These are phyloP conservation scores for Petromus typicus DNA, from an alignment of 2,113 vertebrate genomes.

Conservation along the genomic window DNA sequence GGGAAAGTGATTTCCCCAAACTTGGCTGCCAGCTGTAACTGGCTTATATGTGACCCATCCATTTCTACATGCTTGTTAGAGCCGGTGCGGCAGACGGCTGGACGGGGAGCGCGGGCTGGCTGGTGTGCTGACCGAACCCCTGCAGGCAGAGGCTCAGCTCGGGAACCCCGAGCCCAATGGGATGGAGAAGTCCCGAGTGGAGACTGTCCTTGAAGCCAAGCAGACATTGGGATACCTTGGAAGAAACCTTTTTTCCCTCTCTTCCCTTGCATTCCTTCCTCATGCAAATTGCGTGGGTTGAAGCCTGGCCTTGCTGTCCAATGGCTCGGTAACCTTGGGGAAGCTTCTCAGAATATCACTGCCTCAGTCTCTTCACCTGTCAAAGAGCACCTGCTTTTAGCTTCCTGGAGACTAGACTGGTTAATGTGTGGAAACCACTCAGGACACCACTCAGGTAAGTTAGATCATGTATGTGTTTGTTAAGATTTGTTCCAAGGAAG, in stretches of 20 bases:
- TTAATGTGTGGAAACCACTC: neutral
- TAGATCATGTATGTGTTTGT: neutral
- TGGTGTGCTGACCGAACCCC: neutral
- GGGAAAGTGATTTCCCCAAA: conserved; percentile 66
- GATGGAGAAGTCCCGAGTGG: neutral
- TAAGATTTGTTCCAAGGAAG: neutral
- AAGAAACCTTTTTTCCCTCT: too few species aligned
- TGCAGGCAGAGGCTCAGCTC: neutral
- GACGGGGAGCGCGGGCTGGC: neutral
- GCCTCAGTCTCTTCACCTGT: neutral
- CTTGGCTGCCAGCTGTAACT: conserved; percentile 74
- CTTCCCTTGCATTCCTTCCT: neutral
- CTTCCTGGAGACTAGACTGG: neutral
- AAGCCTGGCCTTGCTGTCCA: neutral
- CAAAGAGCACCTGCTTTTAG: neutral
- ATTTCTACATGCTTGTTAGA: conserved; percentile 61
- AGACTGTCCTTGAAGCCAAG: neutral
- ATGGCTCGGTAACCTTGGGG: neutral
- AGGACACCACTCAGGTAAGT: neutral
- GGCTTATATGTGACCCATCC: conserved; percentile 77
- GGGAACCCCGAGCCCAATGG: neutral
- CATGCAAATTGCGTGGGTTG: neutral
- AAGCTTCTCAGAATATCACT: neutral
- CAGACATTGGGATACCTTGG: neutral
- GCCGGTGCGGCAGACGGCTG: neutral